Percentiles rank a stretch among this genome's conserved stretches.
phyloP scores from a whole-genome alignment of 2,888 invertebrate species.

The Meloe dianella region DNA sequence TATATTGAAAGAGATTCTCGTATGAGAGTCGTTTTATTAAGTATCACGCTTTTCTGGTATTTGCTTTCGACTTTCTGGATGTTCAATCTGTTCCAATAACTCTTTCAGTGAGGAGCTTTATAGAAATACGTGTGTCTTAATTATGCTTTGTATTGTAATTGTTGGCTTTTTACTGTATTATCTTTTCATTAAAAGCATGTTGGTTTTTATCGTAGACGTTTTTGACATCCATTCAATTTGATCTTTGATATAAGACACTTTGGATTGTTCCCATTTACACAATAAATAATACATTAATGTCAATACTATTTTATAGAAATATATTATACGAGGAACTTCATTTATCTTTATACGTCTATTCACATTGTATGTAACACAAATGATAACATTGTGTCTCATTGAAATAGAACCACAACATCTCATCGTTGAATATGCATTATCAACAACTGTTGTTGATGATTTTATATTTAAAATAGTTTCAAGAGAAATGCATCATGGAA shows the following conservation, averaged over 20 bases:
- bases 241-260: neutral
- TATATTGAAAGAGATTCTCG: too few species aligned
- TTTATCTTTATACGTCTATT: neutral
- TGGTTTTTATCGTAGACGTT: too few species aligned
- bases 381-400: neutral
- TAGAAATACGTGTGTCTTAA: too few species aligned
- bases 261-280: neutral
- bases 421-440: neutral
- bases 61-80: too few species aligned
- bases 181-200: too few species aligned
- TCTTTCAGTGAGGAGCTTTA: too few species aligned
- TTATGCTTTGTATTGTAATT: too few species aligned
- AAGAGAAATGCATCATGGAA: neutral
- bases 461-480: constrained; percentile 9
- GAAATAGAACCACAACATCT: neutral
- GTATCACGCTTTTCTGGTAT: too few species aligned
- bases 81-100: too few species aligned
- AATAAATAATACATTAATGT: neutral
- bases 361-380: constrained; percentile 1
- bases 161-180: too few species aligned
- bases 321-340: neutral
- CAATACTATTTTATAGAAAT: neutral
- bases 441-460: neutral
- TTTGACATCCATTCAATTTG: too few species aligned
- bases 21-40: too few species aligned